Evolutionary conservation across 2,888 invertebrate species (phyloP), one percentile per base, ranked within the genome.

Genomic region (Cylindroiulus punctatus): DNA sequence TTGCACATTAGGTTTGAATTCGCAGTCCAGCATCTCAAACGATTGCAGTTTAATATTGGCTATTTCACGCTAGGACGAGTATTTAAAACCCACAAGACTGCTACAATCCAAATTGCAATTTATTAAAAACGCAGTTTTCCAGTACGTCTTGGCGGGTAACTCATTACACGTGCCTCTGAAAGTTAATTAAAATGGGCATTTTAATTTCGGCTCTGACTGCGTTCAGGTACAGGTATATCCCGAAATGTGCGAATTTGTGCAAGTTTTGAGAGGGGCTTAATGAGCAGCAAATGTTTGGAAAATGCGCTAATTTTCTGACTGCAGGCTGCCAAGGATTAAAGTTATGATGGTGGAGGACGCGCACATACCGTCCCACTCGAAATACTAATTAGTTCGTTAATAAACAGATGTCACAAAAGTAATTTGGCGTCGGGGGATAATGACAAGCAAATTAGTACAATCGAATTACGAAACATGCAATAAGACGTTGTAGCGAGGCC

Each of bases 351-450:
- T n/a, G 65, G 26, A 22, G 65, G 26, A 65, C 10, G 26, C 44
- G 44, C 12, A 14, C 12, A 44, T 44, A 44, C 14, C 44, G 44
- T 44, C 65, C 65, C 19, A 1, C 1, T 65, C 26, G 65, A 65
- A 65, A 65, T 65, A 22, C 65, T 65, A 65, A 65, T 65, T 65
- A 65, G 65, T 65, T 65, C 65, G 65, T 65, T 65, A 65, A 65
- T 65, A 65, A 65, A 65, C 65, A 65, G 65, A 65, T 65, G 65
- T 65, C 65, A 65, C 65, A 65, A 65, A 65, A 26, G 65, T 65
- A 65, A 65, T 65, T 65, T 65, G 65, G 22, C 22, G 65, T 26
- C 65, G 12, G 26, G 65, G 65, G 65, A 65, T 65, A 65, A 65
- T 65, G 65, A 65, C 65, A 65, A 65, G 22, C 26, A 65, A 65